Conservation (phyloP, 2,888 invertebrate species). For the Sinodicranocentrus sp. region DNA sequence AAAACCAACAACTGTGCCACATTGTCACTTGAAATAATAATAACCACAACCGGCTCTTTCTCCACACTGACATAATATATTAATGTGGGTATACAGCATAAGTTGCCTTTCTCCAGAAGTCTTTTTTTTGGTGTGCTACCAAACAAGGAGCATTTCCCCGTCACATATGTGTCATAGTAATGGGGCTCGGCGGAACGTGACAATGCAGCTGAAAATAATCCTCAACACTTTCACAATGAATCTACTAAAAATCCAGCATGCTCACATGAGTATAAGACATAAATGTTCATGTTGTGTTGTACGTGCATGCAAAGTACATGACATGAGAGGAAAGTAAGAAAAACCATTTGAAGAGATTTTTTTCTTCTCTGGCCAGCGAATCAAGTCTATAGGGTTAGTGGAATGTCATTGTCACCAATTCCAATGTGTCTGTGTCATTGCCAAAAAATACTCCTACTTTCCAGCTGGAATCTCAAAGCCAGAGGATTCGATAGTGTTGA, state of each 20-base stretch:
- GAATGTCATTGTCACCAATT: slow-evolving; percentile 30
- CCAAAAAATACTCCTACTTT: slow-evolving; percentile 35
- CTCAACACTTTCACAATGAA: slow-evolving; percentile 65
- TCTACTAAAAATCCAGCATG: slow-evolving; percentile 10
- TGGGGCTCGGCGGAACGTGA: slow-evolving; percentile 58
- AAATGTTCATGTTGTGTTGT: too few relatives aligned
- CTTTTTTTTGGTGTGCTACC: background rate
- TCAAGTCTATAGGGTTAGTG: slow-evolving; percentile 26
- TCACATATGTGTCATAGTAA: slow-evolving; percentile 66
- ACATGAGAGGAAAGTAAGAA: background rate
- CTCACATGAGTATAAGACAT: background rate
- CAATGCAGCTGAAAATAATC: slow-evolving; percentile 63
- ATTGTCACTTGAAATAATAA: slow-evolving; percentile 57
- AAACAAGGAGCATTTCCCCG: slow-evolving; percentile 45
- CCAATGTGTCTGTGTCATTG: slow-evolving; percentile 27
- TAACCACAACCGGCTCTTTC: slow-evolving; percentile 30
- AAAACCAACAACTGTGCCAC: slow-evolving; percentile 64
- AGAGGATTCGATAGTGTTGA: background rate
- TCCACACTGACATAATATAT: slow-evolving; percentile 20
- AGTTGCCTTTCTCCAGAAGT: slow-evolving; percentile 52
- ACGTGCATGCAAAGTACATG: background rate
- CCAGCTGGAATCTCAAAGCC: background rate
- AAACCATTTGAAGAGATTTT: background rate
- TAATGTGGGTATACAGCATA: slow-evolving; percentile 29
- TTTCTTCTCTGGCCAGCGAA: background rate